Conservation (phyloP, 2,888 invertebrate species). For the Ptychoptera contaminata region DNA sequence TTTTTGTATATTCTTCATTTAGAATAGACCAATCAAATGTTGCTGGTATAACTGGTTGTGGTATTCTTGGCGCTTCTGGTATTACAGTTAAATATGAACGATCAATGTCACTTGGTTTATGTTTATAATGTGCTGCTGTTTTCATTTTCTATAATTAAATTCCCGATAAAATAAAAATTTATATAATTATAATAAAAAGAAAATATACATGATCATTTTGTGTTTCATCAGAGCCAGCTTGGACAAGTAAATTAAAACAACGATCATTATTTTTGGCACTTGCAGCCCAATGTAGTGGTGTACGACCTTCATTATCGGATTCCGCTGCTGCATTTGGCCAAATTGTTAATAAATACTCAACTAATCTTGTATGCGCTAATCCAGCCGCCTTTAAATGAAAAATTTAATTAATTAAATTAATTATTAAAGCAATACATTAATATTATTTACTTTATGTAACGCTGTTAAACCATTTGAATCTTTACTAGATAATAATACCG, state of each 20-base stretch:
- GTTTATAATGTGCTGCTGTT: constrained; percentile 64
- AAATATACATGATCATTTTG: constrained; percentile 64
- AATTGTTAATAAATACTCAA: constrained; percentile 52
- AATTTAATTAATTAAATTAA: constrained; percentile 3
- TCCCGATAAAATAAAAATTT: constrained; percentile 2
- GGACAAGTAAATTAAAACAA: constrained; percentile 61
- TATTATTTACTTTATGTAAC: constrained; percentile 56
- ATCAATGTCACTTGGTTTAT: constrained; percentile 61
- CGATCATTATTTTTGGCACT: constrained; percentile 60
- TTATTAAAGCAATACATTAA: too few species aligned
- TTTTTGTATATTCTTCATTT: constrained; percentile 3
- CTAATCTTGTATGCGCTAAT: constrained; percentile 56
- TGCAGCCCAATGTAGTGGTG: constrained; percentile 79
- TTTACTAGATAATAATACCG: constrained; percentile 55
- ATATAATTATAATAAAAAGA: not conserved
- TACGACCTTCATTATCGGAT: constrained; percentile 68
- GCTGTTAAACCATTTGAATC: constrained; percentile 69
- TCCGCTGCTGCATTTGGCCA: constrained; percentile 53
- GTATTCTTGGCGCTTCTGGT: constrained; percentile 69
- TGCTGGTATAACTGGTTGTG: constrained; percentile 48
- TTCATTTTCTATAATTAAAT: constrained; percentile 54
- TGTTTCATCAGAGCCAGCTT: constrained; percentile 71
- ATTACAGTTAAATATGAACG: constrained; percentile 48
- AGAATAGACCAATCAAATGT: constrained; percentile 16
- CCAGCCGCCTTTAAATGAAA: constrained; percentile 53